Percentiles rank a stretch among this genome's conserved stretches.
phyloP scores from a whole-genome alignment of 2,797 vertebrate species.

The Betta splendens region DNA sequence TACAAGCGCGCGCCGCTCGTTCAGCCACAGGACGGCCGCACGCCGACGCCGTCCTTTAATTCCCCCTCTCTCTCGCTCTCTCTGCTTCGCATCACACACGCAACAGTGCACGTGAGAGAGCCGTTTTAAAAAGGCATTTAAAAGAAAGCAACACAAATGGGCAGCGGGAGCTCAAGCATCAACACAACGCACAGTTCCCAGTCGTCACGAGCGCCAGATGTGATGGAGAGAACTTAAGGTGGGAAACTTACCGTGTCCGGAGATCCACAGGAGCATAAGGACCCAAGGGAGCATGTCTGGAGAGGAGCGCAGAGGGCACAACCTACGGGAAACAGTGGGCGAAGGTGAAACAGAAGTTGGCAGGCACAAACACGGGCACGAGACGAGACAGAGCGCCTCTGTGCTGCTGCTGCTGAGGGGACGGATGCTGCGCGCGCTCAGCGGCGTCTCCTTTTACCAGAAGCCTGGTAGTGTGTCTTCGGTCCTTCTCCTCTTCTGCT shows the following conservation, averaged over 20 bases:
- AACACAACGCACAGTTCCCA: conserved; percentile 40
- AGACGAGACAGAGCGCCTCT: conserved; percentile 72
- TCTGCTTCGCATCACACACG: conserved; percentile 24
- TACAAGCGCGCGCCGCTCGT: conserved; percentile 4
- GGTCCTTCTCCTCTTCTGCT: conserved; percentile 50
- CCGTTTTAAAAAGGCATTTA: conserved; percentile 15
- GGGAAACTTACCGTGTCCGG: conserved; percentile 77
- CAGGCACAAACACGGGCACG: conserved; percentile 61
- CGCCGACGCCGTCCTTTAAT: conserved; percentile 11
- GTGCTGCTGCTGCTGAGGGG: conserved; percentile 64
- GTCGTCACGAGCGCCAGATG: conserved; percentile 40
- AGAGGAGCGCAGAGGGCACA: conserved; percentile 65
- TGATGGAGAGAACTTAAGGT: conserved; percentile 50
- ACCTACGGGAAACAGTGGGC: conserved; percentile 70
- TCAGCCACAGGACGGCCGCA: conserved; percentile 10
- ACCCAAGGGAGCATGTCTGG: conserved; percentile 77
- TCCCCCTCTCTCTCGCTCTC: conserved; percentile 2
- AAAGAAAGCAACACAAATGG: conserved; percentile 39
- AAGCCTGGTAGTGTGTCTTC: conserved; percentile 60
- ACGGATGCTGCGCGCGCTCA: conserved; percentile 69
- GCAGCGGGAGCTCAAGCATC: conserved; percentile 39
- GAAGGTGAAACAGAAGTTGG: conserved; percentile 78
- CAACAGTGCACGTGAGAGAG: conserved; percentile 15
- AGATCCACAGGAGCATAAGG: conserved; percentile 75
- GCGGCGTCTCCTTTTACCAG: conserved; percentile 69